Evolutionary conservation across 2,888 invertebrate genomes (phyloP), one percentile per base, ranked within the genome.

Genomic region (Hypolimnas misippus): DNA sequence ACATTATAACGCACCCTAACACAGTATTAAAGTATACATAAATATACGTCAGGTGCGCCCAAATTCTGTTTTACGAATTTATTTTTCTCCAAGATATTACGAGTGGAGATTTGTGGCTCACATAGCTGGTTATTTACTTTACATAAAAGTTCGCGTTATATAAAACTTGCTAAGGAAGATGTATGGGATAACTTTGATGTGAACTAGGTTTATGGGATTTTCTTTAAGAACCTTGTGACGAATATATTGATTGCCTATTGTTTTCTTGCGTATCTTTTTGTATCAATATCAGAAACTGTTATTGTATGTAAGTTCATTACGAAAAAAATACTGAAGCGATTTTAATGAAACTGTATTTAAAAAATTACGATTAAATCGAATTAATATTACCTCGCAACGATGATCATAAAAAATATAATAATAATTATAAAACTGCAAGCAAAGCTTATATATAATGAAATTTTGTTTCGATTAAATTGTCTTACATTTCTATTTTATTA

Each of bases 51-150:
- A 84, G 83, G 81, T 83, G 78, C 73, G 75, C 77, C 68, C 73
- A 67, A 76, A 76, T 70, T 74, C 68, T 70, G 75, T 77, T 76
- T 76, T 76, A 77, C 76, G 75, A 80, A 79, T 83, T 79, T 81
- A 83, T 84, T 86, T 86, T 84, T 82, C 81, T 77, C 75, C 70
- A 72, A 77, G 82, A 85, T 84, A 86, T 86, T 86, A 78, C 79
- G 73, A 69, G 70, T 59, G 70, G 75, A 84, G 82, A 84, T 86
- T 84, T 82, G 82, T 79, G 76, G 78, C 63, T 64, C 66, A 66
- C 68, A 67, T 62, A 61, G 62, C 62, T 69, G n/a, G n/a, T n/a
- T 77, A 72, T 73, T 74, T 76, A 74, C 68, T 56, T 68, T 70
- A 70, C 70, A 71, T 69, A 70, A 69, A 67, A 70, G 58, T 70